These are phyloP conservation scores for Poeciliopsis prolifica DNA, from an alignment of 2,113 vertebrate genomes.

Conservation along the genomic window DNA sequence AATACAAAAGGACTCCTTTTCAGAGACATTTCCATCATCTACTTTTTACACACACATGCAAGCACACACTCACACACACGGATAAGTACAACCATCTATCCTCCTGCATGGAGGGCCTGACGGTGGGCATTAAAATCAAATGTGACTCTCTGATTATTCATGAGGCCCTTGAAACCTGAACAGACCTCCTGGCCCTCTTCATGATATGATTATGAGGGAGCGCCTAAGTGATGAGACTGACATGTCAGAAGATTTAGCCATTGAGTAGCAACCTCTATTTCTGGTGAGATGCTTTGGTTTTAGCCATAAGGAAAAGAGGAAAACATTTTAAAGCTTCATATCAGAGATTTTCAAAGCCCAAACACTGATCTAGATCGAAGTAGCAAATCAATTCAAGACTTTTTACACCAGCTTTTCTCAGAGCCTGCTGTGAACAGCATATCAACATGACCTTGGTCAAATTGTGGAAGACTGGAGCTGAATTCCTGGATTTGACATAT, in stretches of 20 bases:
- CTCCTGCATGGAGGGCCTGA: slow-evolving; percentile 12
- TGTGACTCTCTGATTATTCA: slow-evolving; percentile 69
- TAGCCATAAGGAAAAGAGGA: not conserved
- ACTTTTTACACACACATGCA: not conserved
- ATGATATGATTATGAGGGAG: slow-evolving; percentile 60
- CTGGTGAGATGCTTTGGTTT: slow-evolving; percentile 35
- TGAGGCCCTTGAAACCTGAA: slow-evolving; percentile 62
- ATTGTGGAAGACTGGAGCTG: not conserved
- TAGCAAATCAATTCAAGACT: too few species aligned
- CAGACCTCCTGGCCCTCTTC: slow-evolving; percentile 54
- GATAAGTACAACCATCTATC: not conserved
- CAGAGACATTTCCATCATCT: slow-evolving; percentile 23
- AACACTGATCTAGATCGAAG: not conserved
- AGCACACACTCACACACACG: too few species aligned
- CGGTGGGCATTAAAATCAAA: slow-evolving; percentile 28
- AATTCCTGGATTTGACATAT: not conserved
- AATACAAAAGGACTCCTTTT: slow-evolving; percentile 54
- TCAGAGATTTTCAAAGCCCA: not conserved
- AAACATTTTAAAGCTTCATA: not conserved
- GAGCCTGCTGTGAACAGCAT: too few species aligned
- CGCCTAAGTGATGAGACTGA: slow-evolving; percentile 54
- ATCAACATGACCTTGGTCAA: too few species aligned
- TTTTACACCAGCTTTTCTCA: too few species aligned
- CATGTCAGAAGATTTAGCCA: slow-evolving; percentile 25
- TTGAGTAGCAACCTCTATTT: slow-evolving; percentile 50